Evolutionary conservation across 2,113 vertebrate genomes (phyloP), one percentile per base, ranked within the genome.

Genomic region (Grus americana): DNA sequence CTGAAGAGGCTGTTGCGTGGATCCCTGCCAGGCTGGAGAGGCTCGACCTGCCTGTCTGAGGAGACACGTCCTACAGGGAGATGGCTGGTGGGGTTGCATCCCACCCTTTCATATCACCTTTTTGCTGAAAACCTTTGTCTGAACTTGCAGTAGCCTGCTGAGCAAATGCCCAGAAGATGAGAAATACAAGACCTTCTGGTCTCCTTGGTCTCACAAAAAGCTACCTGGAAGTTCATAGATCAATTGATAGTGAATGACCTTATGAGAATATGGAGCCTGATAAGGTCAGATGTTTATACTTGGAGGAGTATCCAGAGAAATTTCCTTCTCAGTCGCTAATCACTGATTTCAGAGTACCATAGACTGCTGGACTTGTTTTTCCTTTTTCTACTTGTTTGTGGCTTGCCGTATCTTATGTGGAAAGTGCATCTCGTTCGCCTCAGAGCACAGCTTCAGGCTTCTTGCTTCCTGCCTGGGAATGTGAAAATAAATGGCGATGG

Each of bases 21-120:
- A 18, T 65, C n/a, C 23, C 36, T 58, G 62, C 36, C 46, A 29
- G 36, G 52, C 52, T 65, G 75, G 50, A 34, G 52, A 50, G 47
- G 38, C 7, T 71, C 0, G 32, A 52, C 76, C 47, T 55, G 84
- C 71, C 20, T 15, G 59, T 32, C 17, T 6, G 27, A 61, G 73
- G 55, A 62, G n/a, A 12, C 17, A 9, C 3, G 1, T 59, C n/a
- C 50, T 24, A 1, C 17, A 3, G 46, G n/a, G 61, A 89, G 38
- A 42, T 42, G 88, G 52, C 63, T 47, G 0, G 3, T 3, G 32
- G n/a, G 17, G 2, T 6, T 8, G 1, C 14, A 12, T 14, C 23
- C 49, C 58, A 11, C 15, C 71, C 38, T 49, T 38, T 12, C n/a
- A 7, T 12, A 12, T 19, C 66, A 13, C 40, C 3, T 38, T n/a